Evolutionary conservation across 2,888 invertebrate species (phyloP).

Genomic region (Erebia palarica): DNA sequence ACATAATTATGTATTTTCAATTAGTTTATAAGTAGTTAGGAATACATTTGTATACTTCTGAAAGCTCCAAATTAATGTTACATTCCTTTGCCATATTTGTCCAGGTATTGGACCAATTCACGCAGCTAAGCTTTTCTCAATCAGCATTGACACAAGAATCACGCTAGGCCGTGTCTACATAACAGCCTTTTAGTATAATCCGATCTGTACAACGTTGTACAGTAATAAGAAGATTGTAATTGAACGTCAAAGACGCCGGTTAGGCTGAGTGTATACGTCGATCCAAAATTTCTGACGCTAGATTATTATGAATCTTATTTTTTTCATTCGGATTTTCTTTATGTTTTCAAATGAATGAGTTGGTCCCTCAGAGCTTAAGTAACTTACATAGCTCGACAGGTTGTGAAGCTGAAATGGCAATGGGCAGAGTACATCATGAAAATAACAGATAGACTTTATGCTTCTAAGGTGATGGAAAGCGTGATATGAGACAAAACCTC

Average conservation of each 20-base stretch:
- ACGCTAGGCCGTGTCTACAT: slow-evolving; percentile 67
- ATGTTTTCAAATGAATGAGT: too few relatives aligned
- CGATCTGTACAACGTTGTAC: slow-evolving; percentile 56
- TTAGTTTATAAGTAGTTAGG: not conserved
- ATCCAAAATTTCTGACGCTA: not conserved
- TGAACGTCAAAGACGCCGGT: slow-evolving; percentile 69
- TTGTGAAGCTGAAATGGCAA: too few relatives aligned
- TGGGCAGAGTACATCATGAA: too few relatives aligned
- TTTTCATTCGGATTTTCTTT: too few relatives aligned
- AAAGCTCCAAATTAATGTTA: slow-evolving; percentile 18
- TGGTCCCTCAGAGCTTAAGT: too few relatives aligned
- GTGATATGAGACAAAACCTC: too few relatives aligned
- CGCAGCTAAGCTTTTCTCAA: slow-evolving; percentile 44
- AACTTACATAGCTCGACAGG: too few relatives aligned
- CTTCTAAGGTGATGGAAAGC: too few relatives aligned
- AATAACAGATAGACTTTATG: too few relatives aligned
- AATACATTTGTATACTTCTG: slow-evolving; percentile 3
- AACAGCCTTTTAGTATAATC: slow-evolving; percentile 75
- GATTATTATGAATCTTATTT: too few relatives aligned
- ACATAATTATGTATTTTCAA: not conserved
- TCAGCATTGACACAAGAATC: slow-evolving; percentile 53
- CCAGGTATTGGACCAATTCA: slow-evolving; percentile 29
- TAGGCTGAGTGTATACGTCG: slow-evolving; percentile 34
- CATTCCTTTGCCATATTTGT: slow-evolving; percentile 25
- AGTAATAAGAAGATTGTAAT: slow-evolving; percentile 73